Evolutionary conservation across 2,113 vertebrate genomes (phyloP).

Genomic region (Solea senegalensis): DNA sequence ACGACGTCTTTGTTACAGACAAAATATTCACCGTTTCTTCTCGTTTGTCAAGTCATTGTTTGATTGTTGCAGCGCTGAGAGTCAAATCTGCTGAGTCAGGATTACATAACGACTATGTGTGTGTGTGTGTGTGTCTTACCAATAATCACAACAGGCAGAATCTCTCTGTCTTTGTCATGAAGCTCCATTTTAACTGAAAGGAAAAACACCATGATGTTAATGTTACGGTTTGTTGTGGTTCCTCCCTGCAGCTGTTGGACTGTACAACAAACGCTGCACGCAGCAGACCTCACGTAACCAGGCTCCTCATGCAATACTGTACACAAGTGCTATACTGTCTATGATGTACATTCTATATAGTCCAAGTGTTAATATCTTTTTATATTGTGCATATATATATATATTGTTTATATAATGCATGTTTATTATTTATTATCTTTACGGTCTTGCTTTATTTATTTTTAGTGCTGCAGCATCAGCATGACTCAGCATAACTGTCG

Average conservation of each 20-base stretch:
- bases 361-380: too few relatives aligned
- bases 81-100: too few relatives aligned
- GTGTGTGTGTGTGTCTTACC: slow-evolving; percentile 64
- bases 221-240: neutral
- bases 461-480: neutral
- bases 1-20: too few relatives aligned
- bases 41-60: neutral
- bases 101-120: neutral
- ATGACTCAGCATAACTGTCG: neutral
- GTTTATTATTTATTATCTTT: too few relatives aligned
- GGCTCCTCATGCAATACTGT: too few relatives aligned
- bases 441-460: too few relatives aligned
- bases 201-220: slow-evolving; percentile 24
- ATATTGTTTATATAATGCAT: too few relatives aligned
- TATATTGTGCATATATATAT: too few relatives aligned
- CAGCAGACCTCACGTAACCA: too few relatives aligned
- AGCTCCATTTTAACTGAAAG: slow-evolving; percentile 72
- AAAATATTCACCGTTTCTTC: too few relatives aligned
- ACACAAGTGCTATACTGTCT: too few relatives aligned
- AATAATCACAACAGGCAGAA: slow-evolving; percentile 80
- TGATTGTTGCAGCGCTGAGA: neutral
- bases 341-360: neutral
- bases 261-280: too few relatives aligned
- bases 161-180: slow-evolving; percentile 64
- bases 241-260: neutral